Evolutionary conservation across 2,113 vertebrate species (phyloP), one percentile per base, ranked within the genome.

Genomic region (Platanista minor): DNA sequence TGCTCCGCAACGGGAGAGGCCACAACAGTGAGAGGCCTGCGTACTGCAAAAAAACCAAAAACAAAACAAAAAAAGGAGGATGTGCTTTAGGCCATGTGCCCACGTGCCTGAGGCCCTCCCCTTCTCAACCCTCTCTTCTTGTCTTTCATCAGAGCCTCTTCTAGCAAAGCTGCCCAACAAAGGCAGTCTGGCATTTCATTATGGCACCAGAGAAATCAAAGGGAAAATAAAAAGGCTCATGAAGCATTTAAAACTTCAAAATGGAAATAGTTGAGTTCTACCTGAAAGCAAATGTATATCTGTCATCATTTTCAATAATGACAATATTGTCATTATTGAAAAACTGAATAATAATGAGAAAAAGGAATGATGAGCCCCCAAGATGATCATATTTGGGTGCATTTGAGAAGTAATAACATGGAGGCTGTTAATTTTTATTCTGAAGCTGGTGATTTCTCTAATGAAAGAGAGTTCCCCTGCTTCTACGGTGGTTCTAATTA

Each of bases 161-260:
- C 59, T 18, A 52, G 61, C 23, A 82, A 69, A 61, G 27, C 77
- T 67, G 77, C 49, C 21, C 15, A 39, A 71, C 81, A 78, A 41
- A 97, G 72, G 67, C 88, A 52, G 29, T 49, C 57, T 80, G 57
- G 13, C 29, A 46, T 86, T 98, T 92, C 62, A 75, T 87, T 62
- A 66, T 11, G 36, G 36, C 27, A 8, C 15, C 3, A 67, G 57
- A 57, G 74, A 49, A 66, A 87, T 57, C 1, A 6, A 71, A 29
- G 49, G 36, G n/a, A 23, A 82, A 61, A 46, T n/a, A 23, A 78
- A 84, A 87, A 69, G 46, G 46, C 57, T 80, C 12, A 62, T 0
- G 1, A 75, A 67, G 10, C 23, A 64, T 25, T 75, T 27, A 1
- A n/a, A 92, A 78, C 3, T 59, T 62, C 36, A 46, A n/a, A 71